These are phyloP conservation scores for Syrrhaptes paradoxus DNA, from an alignment of 2,113 vertebrate species.

Conservation along the genomic window DNA sequence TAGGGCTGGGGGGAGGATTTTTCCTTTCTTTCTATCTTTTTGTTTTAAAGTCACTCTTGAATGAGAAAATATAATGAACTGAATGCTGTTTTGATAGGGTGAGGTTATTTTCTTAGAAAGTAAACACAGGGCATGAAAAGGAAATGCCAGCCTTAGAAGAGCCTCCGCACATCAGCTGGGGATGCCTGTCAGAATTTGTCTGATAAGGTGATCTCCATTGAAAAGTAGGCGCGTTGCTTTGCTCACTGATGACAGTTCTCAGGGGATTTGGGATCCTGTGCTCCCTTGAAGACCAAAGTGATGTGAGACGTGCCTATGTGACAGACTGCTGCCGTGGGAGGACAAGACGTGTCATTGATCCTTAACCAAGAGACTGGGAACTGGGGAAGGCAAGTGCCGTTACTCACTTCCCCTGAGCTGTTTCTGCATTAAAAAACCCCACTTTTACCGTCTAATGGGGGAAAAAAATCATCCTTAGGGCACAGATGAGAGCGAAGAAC, in stretches of 20 bases:
- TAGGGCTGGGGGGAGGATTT: neutral
- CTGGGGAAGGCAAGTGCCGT: neutral
- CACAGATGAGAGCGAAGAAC: neutral
- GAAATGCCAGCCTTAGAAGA: neutral
- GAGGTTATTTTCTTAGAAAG: neutral
- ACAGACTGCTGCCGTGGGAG: neutral
- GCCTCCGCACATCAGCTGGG: neutral
- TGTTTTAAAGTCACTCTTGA: neutral
- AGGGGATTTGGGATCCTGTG: neutral
- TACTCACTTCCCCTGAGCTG: neutral
- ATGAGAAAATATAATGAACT: neutral
- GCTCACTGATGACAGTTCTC: neutral
- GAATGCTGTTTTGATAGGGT: neutral
- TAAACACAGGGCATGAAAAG: neutral
- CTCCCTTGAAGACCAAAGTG: neutral
- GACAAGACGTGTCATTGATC: accelerated
- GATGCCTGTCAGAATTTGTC: neutral
- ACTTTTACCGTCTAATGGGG: neutral
- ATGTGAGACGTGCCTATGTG: neutral
- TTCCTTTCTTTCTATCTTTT: neutral
- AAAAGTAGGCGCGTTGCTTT: neutral
- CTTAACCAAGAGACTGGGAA: neutral
- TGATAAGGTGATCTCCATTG: neutral
- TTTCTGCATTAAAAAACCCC: neutral
- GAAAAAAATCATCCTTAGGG: neutral